These are phyloP conservation scores for Eulimnadia texana DNA, from an alignment of 1,140 invertebrate species.

Conservation along the genomic window DNA sequence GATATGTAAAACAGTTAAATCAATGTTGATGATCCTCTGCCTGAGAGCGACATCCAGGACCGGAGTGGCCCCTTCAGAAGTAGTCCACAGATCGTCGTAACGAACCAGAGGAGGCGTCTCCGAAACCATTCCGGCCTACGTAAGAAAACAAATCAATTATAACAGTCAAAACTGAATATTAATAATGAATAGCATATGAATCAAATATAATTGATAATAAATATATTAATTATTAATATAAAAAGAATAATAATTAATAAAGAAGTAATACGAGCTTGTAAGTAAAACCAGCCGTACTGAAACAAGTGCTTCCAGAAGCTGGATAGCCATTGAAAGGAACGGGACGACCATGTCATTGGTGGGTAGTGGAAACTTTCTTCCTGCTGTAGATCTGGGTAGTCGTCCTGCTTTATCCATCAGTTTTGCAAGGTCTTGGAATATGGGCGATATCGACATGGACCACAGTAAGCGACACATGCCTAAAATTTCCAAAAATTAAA, in stretches of 20 bases:
- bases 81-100: slow-evolving; percentile 13
- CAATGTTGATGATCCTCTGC: slow-evolving; percentile 15
- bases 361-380: slow-evolving; percentile 42
- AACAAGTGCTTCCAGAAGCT: slow-evolving; percentile 60
- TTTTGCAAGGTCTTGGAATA: slow-evolving; percentile 52
- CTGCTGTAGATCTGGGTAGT: slow-evolving; percentile 64
- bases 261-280: too few species aligned
- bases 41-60: slow-evolving; percentile 12
- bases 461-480: slow-evolving; percentile 68
- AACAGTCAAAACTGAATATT: slow-evolving; percentile 19
- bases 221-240: neutral
- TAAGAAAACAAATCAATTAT: slow-evolving; percentile 13
- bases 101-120: slow-evolving; percentile 11
- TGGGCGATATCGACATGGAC: slow-evolving; percentile 64
- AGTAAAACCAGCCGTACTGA: too few species aligned
- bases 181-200: neutral
- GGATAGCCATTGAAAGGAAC: slow-evolving; percentile 51
- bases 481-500: slow-evolving; percentile 23
- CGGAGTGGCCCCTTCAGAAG: slow-evolving; percentile 10
- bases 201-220: neutral
- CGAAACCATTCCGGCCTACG: neutral
- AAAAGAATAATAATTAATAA: too few species aligned
- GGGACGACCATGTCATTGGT: slow-evolving; percentile 45
- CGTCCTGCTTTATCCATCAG: slow-evolving; percentile 79
- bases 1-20: slow-evolving; percentile 18